Percentiles rank a stretch among this genome's conserved stretches.
These are phyloP conservation scores for Euzophera pinguis DNA, from an alignment of 2,888 invertebrate genomes.

Conservation along the genomic window DNA sequence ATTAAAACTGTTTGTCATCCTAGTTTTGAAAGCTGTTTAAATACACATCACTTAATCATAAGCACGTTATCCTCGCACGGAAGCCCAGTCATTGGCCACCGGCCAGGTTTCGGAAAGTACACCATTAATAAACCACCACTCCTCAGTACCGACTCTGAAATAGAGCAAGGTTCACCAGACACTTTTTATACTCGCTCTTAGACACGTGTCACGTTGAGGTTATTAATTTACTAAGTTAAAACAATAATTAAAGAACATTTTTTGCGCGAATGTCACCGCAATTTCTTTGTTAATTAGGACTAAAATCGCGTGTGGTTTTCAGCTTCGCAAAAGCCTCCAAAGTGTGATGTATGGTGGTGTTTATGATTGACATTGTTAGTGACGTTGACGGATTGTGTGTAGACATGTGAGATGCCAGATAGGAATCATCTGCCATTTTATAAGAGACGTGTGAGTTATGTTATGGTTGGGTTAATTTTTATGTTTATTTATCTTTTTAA, in stretches of 20 bases:
- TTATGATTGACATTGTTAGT: conserved; percentile 11
- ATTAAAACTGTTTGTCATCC: background rate
- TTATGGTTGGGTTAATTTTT: background rate
- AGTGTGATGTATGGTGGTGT: conserved; percentile 1
- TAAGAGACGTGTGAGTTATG: conserved; percentile 54
- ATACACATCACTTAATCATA: conserved; percentile 5
- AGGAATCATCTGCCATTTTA: conserved; percentile 51
- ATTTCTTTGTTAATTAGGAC: background rate
- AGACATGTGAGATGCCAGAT: conserved; percentile 63
- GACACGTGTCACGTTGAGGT: background rate
- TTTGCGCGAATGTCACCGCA: background rate
- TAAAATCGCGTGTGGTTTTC: background rate
- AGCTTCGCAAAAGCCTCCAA: background rate
- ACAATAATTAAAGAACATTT: background rate
- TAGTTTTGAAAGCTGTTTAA: background rate
- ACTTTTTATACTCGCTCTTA: conserved; percentile 5
- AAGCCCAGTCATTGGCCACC: conserved; percentile 29
- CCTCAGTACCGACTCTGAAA: conserved; percentile 31
- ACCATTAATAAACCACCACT: conserved; percentile 28
- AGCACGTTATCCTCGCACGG: conserved; percentile 20
- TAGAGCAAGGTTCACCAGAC: conserved; percentile 44
- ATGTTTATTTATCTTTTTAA: background rate
- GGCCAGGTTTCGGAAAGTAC: conserved; percentile 30
- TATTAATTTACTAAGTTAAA: background rate
- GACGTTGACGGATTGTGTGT: conserved; percentile 19